Base-by-base conservation (phyloP, 2,888 invertebrate species). In the Hylaea fasciaria region DNA sequence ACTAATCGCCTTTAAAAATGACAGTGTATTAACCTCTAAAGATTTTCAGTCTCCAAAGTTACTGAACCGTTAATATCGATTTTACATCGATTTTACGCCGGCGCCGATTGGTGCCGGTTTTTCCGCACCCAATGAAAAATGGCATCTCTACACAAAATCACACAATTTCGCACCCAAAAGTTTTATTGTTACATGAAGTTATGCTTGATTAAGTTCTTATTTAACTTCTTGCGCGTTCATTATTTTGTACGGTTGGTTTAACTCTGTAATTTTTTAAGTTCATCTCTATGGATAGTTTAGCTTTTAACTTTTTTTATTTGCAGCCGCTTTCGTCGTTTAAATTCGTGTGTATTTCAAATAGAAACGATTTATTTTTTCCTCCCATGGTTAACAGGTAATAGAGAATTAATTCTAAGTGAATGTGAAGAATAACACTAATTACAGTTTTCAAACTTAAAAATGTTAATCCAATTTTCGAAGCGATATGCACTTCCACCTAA, bases 1-100 rank as follows among this genome's bases (percentile, higher is more conserved):
- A 28, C 28, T 56, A 40, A 58, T 52, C 35, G 11, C 14, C 14
- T n/a, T 0, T 8, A 14, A 37, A 9, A 55, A 56, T 57, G 52
- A 57, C 57, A 63, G 65, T 50, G 52, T 62, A 68, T 62, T 66
- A 60, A 66, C 65, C 66, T 66, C 83, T 76, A 76, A 69, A 72
- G 12, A 71, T 64, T 69, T 75, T 69, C 81, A 80, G 79, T 76
- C 68, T 73, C 77, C 66, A 57, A 62, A 62, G 70, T 69, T 74
- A 73, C 75, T 78, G 79, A 82, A 83, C 86, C 86, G 80, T 85
- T 73, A 70, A 82, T 65, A 89, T 88, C 80, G 78, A 87, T 87
- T 87, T 79, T 65, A 57, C 76, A 76, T 82, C 76, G 74, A 79
- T 78, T 80, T 77, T 75, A 65, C 65, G 66, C 67, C 47, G 47